These are phyloP conservation scores for Agrilus biguttatus DNA, from an alignment of 2,888 invertebrate species.

Conservation along the genomic window DNA sequence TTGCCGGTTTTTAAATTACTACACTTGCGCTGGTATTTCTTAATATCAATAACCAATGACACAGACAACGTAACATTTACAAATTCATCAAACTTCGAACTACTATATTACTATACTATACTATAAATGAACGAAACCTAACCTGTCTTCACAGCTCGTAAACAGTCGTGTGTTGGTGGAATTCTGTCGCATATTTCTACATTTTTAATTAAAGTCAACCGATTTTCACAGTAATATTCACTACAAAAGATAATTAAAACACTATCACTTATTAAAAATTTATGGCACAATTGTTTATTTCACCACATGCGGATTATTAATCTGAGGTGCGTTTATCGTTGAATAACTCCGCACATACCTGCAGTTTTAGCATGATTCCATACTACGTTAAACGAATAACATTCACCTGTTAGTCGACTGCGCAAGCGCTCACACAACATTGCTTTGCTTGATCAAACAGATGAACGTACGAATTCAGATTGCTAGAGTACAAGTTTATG, in stretches of 20 bases:
- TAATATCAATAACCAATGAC: constrained; percentile 1
- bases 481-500: no score
- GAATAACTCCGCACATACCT: constrained; percentile 17
- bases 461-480: not conserved
- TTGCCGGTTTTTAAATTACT: no score
- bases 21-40: no score
- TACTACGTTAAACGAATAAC: constrained; percentile 16
- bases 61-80: constrained; percentile 10
- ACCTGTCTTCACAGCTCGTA: constrained; percentile 11
- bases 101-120: no score
- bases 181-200: constrained; percentile 11
- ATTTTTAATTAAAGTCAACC: constrained; percentile 9
- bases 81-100: constrained; percentile 2
- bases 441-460: constrained; percentile 1
- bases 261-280: constrained; percentile 11
- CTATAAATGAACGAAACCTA: constrained; percentile 7
- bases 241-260: constrained; percentile 9
- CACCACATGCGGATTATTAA: constrained; percentile 18
- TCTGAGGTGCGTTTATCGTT: constrained; percentile 8
- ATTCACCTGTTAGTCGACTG: constrained; percentile 16
- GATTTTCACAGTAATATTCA: constrained; percentile 11
- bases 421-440: constrained; percentile 12
- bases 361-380: constrained; percentile 16
- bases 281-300: constrained; percentile 18
- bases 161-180: constrained; percentile 9